These are phyloP conservation scores for Conus betulinus DNA, from an alignment of 1,140 invertebrate species.

Conservation along the genomic window DNA sequence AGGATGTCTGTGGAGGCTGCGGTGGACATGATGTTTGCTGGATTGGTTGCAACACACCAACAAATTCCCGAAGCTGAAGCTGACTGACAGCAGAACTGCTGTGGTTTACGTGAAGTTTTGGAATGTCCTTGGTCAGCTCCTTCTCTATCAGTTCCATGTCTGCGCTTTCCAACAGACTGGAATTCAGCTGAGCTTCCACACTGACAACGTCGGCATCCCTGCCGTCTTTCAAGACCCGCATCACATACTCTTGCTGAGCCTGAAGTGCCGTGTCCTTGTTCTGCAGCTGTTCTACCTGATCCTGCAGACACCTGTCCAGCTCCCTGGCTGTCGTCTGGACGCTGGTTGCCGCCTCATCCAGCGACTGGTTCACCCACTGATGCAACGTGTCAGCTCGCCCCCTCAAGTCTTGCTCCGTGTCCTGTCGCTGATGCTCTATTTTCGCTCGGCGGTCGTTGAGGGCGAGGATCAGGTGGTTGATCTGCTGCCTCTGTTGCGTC, in stretches of 20 bases:
- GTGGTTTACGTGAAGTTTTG: not conserved
- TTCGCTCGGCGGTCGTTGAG: not conserved
- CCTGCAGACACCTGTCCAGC: not conserved
- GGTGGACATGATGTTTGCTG: too few species aligned
- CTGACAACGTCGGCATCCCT: not conserved
- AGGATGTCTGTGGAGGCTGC: not conserved
- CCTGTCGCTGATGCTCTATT: not conserved
- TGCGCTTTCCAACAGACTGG: not conserved
- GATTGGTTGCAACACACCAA: not conserved
- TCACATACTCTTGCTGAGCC: constrained; percentile 2
- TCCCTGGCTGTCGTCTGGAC: not conserved
- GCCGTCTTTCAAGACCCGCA: not conserved
- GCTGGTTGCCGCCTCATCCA: not conserved
- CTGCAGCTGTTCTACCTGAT: not conserved
- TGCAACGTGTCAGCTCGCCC: not conserved
- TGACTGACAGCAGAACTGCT: too few species aligned
- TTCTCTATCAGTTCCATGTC: not conserved
- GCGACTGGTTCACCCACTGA: not conserved
- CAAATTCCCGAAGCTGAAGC: not conserved
- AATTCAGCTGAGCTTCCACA: constrained; percentile 9
- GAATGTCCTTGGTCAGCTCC: not conserved
- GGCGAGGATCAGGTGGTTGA: not conserved
- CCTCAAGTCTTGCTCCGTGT: not conserved
- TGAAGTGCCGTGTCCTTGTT: not conserved
- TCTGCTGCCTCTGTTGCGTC: not conserved